Percentiles rank a stretch among this genome's conserved stretches.
Conservation (phyloP, 2,113 vertebrate species). For the Sclerurus mexicanus region DNA sequence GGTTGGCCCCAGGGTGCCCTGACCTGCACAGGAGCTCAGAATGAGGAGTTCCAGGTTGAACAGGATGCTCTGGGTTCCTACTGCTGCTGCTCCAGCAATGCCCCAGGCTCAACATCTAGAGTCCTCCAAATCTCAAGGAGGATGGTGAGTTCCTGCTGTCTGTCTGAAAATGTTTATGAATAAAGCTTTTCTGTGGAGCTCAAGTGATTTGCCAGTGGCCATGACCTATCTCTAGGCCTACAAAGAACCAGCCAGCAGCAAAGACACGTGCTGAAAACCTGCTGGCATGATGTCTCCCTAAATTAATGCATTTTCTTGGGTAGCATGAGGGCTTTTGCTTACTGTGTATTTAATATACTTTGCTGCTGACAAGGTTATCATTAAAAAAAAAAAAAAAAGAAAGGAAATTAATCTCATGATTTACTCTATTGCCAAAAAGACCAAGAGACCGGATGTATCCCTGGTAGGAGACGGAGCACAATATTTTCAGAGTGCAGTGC, state of each 20-base stretch:
- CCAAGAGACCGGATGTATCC: neutral
- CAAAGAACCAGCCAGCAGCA: neutral
- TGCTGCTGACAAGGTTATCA: neutral
- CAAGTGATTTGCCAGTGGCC: neutral
- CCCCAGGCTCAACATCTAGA: neutral
- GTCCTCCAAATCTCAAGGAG: neutral
- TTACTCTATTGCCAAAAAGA: neutral
- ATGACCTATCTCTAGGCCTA: neutral
- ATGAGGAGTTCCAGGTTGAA: neutral
- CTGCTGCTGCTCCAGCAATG: neutral
- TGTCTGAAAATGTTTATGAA: neutral
- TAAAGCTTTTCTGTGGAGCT: neutral
- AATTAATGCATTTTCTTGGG: neutral
- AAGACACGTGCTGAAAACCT: neutral
- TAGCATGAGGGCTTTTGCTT: neutral
- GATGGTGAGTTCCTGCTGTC: neutral
- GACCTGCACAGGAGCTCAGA: rapidly evolving
- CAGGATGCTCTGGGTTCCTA: neutral
- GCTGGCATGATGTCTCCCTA: neutral
- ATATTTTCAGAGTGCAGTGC: neutral
- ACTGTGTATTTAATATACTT: neutral
- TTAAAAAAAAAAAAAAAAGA: neutral
- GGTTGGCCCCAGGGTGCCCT: neutral
- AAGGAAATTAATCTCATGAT: neutral
- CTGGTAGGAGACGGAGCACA: neutral